phyloP scores from a whole-genome alignment of 2,797 vertebrate species.

The Peromyscus eremicus region DNA sequence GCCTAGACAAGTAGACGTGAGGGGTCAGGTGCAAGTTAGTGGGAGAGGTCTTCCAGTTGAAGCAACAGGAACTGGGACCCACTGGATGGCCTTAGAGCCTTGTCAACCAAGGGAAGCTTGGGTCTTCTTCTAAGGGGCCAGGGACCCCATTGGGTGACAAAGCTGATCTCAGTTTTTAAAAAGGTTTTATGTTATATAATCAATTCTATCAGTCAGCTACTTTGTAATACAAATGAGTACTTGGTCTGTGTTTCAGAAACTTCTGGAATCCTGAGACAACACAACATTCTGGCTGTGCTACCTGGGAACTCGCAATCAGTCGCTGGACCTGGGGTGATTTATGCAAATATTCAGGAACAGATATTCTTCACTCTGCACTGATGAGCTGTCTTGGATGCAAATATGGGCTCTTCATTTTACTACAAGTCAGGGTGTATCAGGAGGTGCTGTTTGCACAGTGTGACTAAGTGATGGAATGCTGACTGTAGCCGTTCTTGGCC shows the following conservation, averaged over 20 bases:
- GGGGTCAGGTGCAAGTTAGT: neutral
- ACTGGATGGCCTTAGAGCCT: neutral
- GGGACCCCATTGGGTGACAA: neutral
- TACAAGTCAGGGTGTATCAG: slow-evolving; percentile 2
- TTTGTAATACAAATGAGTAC: neutral
- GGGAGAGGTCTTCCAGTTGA: neutral
- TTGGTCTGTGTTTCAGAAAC: neutral
- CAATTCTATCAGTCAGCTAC: neutral
- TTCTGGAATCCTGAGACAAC: neutral
- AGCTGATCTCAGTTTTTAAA: neutral
- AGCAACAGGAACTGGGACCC: neutral
- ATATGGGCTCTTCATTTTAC: neutral
- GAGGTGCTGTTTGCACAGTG: neutral
- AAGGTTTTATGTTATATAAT: neutral
- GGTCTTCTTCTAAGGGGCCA: neutral
- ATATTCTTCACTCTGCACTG: neutral
- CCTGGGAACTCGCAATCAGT: neutral
- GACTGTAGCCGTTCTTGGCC: neutral
- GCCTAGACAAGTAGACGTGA: neutral
- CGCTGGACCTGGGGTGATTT: neutral
- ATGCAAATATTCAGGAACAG: neutral
- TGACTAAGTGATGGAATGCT: neutral
- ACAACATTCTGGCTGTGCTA: neutral
- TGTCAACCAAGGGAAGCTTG: too few species aligned
- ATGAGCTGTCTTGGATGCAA: neutral